A percentile compares a stretch with the other conserved stretches of the same genome.
Conservation (phyloP, 2,113 vertebrate genomes). For the Prinia subflava region DNA sequence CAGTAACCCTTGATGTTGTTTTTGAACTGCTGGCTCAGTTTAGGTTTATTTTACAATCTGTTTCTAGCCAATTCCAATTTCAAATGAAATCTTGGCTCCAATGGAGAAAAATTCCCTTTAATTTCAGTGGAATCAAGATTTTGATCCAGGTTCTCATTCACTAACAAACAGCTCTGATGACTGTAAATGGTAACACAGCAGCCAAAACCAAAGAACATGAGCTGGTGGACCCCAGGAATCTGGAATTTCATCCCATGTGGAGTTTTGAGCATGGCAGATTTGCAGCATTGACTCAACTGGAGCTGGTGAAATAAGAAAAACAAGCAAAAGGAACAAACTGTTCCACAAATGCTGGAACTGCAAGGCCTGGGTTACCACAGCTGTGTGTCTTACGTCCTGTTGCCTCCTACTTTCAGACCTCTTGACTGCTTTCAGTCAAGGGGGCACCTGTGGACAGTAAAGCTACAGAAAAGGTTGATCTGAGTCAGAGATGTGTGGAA, state of each 20-base stretch:
- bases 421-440: background rate
- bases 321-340: background rate
- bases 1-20: background rate
- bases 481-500: background rate
- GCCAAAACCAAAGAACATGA: conserved; percentile 11
- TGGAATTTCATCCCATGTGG: conserved; percentile 9
- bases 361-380: background rate
- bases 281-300: background rate
- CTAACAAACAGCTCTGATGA: background rate
- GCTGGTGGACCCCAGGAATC: conserved; percentile 2
- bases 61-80: conserved; percentile 41
- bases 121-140: conserved; percentile 28
- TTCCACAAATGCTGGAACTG: background rate
- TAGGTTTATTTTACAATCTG: conserved; percentile 30
- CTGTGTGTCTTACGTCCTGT: background rate
- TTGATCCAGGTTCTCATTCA: conserved; percentile 6
- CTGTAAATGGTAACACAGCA: background rate
- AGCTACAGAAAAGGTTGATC: background rate
- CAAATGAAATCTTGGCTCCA: conserved; percentile 15
- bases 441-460: background rate
- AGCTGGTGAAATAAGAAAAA: background rate
- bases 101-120: conserved; percentile 23
- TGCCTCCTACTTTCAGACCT: background rate
- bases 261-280: background rate
- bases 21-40: conserved; percentile 20